Conservation (phyloP, 37 sponge, comb jelly and placozoan genomes). For the Dysidea cf. avara region DNA sequence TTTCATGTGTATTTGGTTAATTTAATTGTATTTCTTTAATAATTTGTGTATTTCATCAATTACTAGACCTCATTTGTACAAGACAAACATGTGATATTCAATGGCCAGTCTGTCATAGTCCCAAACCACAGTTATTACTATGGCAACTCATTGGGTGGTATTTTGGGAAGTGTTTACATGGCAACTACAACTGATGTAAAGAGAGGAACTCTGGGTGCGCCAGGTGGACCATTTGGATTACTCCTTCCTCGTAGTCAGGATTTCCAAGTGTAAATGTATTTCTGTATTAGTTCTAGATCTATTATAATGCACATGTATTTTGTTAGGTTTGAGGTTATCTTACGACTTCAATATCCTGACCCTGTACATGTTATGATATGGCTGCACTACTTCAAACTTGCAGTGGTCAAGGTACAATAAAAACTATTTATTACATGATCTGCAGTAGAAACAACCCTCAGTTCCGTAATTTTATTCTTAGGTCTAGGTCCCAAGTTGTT, state of each 20-base stretch:
- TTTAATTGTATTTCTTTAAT: no score
- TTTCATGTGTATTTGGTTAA: no score
- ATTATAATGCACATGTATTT: no score
- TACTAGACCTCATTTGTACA: no score
- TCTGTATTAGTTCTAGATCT: not conserved
- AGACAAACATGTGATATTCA: conserved; percentile 7
- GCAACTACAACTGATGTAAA: conserved; percentile 58
- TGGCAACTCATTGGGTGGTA: conserved; percentile 81
- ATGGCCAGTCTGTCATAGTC: conserved; percentile 29
- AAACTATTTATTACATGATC: no score
- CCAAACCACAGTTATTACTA: conserved; percentile 42
- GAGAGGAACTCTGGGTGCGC: conserved; percentile 73
- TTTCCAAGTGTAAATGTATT: conserved; percentile 45
- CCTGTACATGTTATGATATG: conserved; percentile 45
- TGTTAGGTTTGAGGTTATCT: conserved; percentile 39
- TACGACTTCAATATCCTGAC: conserved; percentile 46
- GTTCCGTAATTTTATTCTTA: no score
- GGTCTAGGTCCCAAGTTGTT: no score
- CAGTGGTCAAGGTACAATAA: conserved; percentile 68
- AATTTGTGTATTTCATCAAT: no score
- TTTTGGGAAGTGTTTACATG: conserved; percentile 80
- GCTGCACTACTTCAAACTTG: conserved; percentile 39
- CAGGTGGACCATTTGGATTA: conserved; percentile 73
- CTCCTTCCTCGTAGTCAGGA: conserved; percentile 70
- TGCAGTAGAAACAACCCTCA: no score